Evolutionary conservation across 2,888 invertebrate genomes (phyloP), one percentile per base, ranked within the genome.

Genomic region (Lutraria lutraria): DNA sequence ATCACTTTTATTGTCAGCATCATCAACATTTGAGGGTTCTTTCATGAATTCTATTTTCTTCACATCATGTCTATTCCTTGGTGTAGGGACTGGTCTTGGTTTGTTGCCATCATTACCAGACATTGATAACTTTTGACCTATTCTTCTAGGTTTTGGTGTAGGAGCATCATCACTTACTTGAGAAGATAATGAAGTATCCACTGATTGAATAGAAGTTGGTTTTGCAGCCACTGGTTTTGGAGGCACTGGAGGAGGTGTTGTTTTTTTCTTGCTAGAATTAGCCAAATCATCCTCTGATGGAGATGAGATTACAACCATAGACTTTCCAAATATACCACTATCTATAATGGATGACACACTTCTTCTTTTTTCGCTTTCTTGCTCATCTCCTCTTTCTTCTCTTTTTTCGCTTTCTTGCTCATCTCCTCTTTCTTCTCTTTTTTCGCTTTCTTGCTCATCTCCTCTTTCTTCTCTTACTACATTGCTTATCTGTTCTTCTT

Each of bases 281-380:
- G 34, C 21, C 13, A 31, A 15, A 31, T 52, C 43, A n/a, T 34
- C 34, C 12, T 63, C 43, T 52, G 10, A 13, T 12, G n/a, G 21
- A 53, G 79, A 79, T 19, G 85, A 56, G n/a, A 85, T 43, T 1
- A 80, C 80, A n/a, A 56, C 16, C 85, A 85, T 80, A 52, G 85
- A 85, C 43, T 60, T 34, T 34, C 60, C 85, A 80, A 85, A 85
- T 54, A 85, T 60, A 43, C 85, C 85, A 31, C 54, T 79, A 15
- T 56, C 54, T 19, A 76, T 10, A 72, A 72, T 72, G 13, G 68
- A 29, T 52, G 43, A 68, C 31, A 63, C 83, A 19, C 3, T 15
- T 56, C 60, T 31, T 21, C 0, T 6, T 81, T 43, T 52, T 21
- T 34, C 19, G 4, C 13, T 21, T 81, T 54, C 81, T 54, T 21